Evolutionary conservation across 1,140 invertebrate genomes (phyloP), one percentile per base, ranked within the genome.

Genomic region (Carposina sasakii): DNA sequence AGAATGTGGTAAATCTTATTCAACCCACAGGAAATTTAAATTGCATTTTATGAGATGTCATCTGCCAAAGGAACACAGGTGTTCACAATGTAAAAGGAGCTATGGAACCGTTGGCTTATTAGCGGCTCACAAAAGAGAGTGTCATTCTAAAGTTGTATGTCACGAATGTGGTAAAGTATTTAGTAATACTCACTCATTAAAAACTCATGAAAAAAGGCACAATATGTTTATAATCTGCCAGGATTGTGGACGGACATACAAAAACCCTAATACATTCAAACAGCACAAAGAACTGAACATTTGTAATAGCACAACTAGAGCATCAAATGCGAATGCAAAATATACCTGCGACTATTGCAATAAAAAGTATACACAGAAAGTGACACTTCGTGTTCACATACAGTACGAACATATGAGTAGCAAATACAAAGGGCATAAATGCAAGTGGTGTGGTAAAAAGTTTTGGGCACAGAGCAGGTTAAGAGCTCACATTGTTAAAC

Each of bases 401-500:
- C 75, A 81, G 48, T 71, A 70, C 59, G 78, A 79, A 50, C 76
- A 79, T 63, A 69, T n/a, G n/a, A n/a, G n/a, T n/a, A n/a, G 69
- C 0, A 78, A 74, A 24, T 79, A 78, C 46, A 78, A 77, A 49
- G 40, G 57, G 31, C 71, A 76, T 65, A 57, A 70, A 15, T 82
- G 76, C 53, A 65, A 74, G 45, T 77, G 70, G 71, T 82, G 78
- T 51, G 58, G 67, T 9, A 81, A 82, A 24, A 77, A 71, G 34
- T 82, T 82, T 39, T 76, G 67, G 65, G 64, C 75, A 16, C 63
- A 63, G 17, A 79, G 76, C 50, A 33, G 71, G 37, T 52, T 82
- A 22, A 76, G 82, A 44, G 71, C 71, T 6, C 85, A 86, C 33
- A 79, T 85, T 52, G 66, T 81, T 0, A 85, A 81, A 42, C 85